A percentile compares a stretch with the other conserved stretches of the same genome.
phyloP scores from a whole-genome alignment of 2,113 vertebrate species.

The Glaucidium brasilianum region DNA sequence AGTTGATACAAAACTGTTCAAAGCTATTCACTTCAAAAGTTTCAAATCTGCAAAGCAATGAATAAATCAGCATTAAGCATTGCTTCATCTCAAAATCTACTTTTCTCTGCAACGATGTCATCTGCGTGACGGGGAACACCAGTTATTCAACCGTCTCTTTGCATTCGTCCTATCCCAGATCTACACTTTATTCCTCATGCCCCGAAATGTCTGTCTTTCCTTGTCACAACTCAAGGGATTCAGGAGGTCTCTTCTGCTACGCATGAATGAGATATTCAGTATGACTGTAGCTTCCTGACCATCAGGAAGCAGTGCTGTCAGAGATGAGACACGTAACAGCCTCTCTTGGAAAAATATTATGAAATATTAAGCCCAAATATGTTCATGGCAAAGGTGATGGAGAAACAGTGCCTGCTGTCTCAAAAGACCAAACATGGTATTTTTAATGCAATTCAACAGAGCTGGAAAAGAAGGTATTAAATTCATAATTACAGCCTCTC shows the following conservation, averaged over 20 bases:
- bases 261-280: not conserved
- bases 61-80: not conserved
- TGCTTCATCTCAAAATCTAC: not conserved
- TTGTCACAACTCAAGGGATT: not conserved
- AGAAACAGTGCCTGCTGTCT: not conserved
- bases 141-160: not conserved
- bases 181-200: not conserved
- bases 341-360: not conserved
- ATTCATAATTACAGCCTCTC: not conserved
- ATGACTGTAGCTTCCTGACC: not conserved
- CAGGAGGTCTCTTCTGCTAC: not conserved
- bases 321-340: not conserved
- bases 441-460: not conserved
- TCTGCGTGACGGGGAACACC: fast-evolving
- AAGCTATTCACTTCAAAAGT: conserved; percentile 97
- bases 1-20: conserved; percentile 99
- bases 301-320: not conserved
- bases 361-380: conserved; percentile 24
- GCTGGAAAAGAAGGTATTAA: not conserved
- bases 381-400: not conserved
- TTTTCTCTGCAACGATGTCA: fast-evolving
- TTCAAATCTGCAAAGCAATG: conserved; percentile 84
- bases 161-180: not conserved
- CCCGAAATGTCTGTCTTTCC: not conserved
- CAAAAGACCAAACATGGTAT: not conserved